Evolutionary conservation across 2,888 invertebrate species (phyloP), one percentile per base, ranked within the genome.

Genomic region (Automeris io): DNA sequence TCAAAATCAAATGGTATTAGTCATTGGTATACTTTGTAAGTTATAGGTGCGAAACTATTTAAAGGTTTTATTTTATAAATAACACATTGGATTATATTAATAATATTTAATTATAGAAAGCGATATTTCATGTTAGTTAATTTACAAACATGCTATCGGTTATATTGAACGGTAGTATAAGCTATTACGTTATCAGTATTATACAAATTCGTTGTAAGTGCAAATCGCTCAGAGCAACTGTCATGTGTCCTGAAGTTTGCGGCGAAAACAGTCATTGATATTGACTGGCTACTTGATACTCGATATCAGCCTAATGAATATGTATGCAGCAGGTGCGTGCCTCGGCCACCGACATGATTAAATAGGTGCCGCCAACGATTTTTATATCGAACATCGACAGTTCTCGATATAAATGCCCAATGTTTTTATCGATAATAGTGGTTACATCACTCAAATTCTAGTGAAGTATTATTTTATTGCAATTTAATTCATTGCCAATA

Each of bases 321-420:
- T 83, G 85, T 80, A 85, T 83, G 70, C 55, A 62, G 81, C 83
- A 83, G 83, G 82, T 83, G 82, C 70, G 67, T 47, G 41, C 46
- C 37, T 51, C 49, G 47, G 47, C 45, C 54, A 44, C 45, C 48
- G 49, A 58, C 70, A 73, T 79, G 78, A 81, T 82, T 77, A 81
- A 83, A 71, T 78, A 74, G 73, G 75, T 77, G 78, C 79, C 77
- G 72, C 74, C 70, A 61, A 75, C 72, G 74, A 78, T 77, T 78
- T 75, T 79, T 70, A 70, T 69, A 70, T 64, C 65, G 69, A 73
- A 67, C 63, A 69, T 71, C 69, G 68, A 67, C 66, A 60, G 56
- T 52, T 61, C 66, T 67, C 68, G 61, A 57, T 58, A 48, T 41
- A 59, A 61, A 49, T 56, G 29, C 12, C 48, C 59, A 61, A 57